phyloP scores from a whole-genome alignment of 2,888 invertebrate genomes.

The Hydrotaea cyrtoneurina region DNA sequence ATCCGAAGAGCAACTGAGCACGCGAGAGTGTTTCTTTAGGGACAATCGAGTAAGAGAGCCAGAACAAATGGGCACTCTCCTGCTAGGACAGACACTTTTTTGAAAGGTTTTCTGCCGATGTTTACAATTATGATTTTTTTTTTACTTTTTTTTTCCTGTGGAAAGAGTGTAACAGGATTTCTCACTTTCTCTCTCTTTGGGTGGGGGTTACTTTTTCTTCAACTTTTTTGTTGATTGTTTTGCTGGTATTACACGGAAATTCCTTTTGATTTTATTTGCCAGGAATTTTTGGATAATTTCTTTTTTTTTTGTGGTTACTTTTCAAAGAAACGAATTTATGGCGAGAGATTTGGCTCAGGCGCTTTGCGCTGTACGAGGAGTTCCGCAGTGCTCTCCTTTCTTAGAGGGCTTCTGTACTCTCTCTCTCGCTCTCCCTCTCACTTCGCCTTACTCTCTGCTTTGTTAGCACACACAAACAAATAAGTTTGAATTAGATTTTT shows the following conservation, averaged over 20 bases:
- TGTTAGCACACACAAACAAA: constrained; percentile 45
- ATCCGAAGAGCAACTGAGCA: not conserved
- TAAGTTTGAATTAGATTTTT: constrained; percentile 28
- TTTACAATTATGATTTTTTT: not conserved
- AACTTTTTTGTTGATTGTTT: constrained; percentile 16
- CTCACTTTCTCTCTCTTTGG: not conserved
- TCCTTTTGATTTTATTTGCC: constrained; percentile 25
- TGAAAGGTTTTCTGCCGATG: constrained; percentile 17
- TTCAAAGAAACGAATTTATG: too few species aligned
- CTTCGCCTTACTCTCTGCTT: not conserved
- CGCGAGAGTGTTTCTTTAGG: not conserved
- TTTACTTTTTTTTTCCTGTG: too few species aligned
- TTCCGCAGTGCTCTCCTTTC: not conserved
- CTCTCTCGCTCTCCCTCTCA: not conserved
- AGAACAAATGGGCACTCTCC: not conserved
- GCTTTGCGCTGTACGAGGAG: not conserved
- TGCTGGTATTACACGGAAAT: not conserved
- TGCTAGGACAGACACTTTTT: not conserved
- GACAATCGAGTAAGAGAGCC: not conserved
- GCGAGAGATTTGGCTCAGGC: constrained; percentile 43
- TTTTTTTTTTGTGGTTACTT: not conserved
- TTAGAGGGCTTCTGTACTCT: not conserved
- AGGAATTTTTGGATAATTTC: too few species aligned
- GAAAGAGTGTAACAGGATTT: too few species aligned
- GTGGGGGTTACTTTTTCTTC: too few species aligned